Evolutionary conservation across 2,797 vertebrate genomes (phyloP), one percentile per base, ranked within the genome.

Genomic region (Prunella strophiata): DNA sequence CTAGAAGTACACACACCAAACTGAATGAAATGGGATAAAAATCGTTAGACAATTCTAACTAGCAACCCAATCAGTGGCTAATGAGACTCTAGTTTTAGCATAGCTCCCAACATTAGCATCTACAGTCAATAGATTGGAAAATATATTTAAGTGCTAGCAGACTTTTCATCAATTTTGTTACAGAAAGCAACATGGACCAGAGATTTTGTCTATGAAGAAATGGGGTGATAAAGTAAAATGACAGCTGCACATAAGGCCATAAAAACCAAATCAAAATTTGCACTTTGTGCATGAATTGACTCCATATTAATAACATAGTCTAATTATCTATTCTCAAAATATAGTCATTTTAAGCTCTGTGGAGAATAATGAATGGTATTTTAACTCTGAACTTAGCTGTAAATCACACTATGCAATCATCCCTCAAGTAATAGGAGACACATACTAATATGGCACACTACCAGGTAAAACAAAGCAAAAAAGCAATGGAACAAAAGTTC

Each of bases 181-280:
- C 36, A 87, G 59, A 91, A 91, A 85, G 23, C 47, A 92, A 91
- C 52, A 70, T 2, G 19, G 36, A 75, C 5, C 18, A 85, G 51
- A 94, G 48, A 74, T 42, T 76, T 47, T 34, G 21, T 30, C 81
- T 71, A 42, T 21, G 27, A 93, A 91, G 51, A 88, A 94, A 80
- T 7, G 4, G 4, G 4, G 26, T 51, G n/a, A 55, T 89, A 78
- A 81, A 82, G 43, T 72, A 79, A 83, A 91, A 83, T 52, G 25
- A 74, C 8, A 93, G 34, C 16, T 82, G 26, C 73, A 81, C 26
- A 7, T 47, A 86, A 68, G 7, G 21, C 61, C 63, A 61, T 83
- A 74, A 83, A 94, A 93, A 89, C 19, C 22, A 85, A 79, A 88
- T 40, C 3, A 89, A 79, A 94, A 82, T 73, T 79, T 70, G 29